Evolutionary conservation across 2,113 vertebrate genomes (phyloP), one percentile per base, ranked within the genome.

Genomic region (Anser brachyrhynchus): DNA sequence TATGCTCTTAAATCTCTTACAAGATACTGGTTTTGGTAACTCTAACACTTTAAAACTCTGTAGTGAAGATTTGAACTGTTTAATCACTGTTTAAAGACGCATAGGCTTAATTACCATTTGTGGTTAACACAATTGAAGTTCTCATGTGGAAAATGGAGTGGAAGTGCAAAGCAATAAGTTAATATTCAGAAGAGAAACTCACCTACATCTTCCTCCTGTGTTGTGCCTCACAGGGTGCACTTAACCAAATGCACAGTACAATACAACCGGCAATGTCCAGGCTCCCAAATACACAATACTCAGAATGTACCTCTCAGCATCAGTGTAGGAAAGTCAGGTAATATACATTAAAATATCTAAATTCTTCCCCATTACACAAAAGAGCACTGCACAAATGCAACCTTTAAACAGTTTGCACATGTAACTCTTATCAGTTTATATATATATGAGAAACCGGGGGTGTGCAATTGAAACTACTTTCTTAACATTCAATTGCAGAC

Each of bases 311-410:
- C 28, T 9, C 35, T 51, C 29, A 39, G 13, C 19, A 9, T 2
- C 4, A 71, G 2, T 2, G 3, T 5, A 43, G 41, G 8, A 33
- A 79, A 73, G 12, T 54, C 29, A 70, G 18, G 9, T 16, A 61
- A 78, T 8, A 19, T 6, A 0, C 23, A 28, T 74, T 13, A 62
- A 74, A 70, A 23, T 11, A 28, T 20, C 19, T 33, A 31, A 79
- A 55, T 12, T 16, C 18, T 69, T 57, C 11, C 21, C 31, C 8
- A 6, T 51, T 73, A 58, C 13, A 4, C 9, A 10, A 65, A 93
- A 6, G 3, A 0, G 0, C 26, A 41, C 6, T 37, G 20, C 26
- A 35, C 3, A 9, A 75, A 10, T 55, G 11, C 29, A 88, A 65
- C 9, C 18, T 31, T 65, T 35, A 35, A 15, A 35, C 4, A 51